Base-by-base conservation (phyloP, 92 coral and sea anemone genomes). In the Virgularia gustaviana region DNA sequence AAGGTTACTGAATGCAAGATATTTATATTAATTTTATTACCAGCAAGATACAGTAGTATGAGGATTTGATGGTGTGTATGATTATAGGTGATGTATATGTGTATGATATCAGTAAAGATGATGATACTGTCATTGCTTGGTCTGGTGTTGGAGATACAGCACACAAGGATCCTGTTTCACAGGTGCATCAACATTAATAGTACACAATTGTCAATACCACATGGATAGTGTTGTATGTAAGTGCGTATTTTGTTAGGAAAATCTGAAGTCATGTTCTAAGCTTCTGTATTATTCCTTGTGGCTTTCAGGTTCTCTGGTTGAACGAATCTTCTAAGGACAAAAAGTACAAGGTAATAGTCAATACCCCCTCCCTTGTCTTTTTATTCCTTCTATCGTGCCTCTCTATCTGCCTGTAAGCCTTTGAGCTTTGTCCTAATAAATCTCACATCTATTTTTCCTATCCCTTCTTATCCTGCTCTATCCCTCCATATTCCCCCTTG, bases 141-240 rank as follows among this genome's bases (percentile, higher is more conserved):
- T 76, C 98, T 34, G 96, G 98, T 36, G 72, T 92, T 78, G 98
- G 94, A 7, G 79, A 82, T 34, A 91, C 86, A 51, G 78, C 96
- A 29, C 98, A 92, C 75, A 81, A 91, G 33, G 98, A 92, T 70
- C 98, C 98, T 13, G 90, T 92, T 30, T 89, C 88, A 63, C 90
- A 92, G 94, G 97, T 88, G n/a, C n/a, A n/a, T n/a, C n/a, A 63
- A 15, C n/a, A 15, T 7, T 53, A 44, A 35, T 7, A 0, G 62
- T 36, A 39, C 15, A 37, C 13, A 36, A 6, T 20, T 12, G 72
- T 8, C 11, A 7, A 51, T 8, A 51, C 58, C 19, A 9, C 28
- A 16, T 56, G 31, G 6, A 15, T 15, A 47, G 55, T 15, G 18
- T 4, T 47, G 18, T 25, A 47, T 15, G 6, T n/a, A n/a, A n/a